Conservation (phyloP, 2,113 vertebrate genomes). For the Microtus oregoni region DNA sequence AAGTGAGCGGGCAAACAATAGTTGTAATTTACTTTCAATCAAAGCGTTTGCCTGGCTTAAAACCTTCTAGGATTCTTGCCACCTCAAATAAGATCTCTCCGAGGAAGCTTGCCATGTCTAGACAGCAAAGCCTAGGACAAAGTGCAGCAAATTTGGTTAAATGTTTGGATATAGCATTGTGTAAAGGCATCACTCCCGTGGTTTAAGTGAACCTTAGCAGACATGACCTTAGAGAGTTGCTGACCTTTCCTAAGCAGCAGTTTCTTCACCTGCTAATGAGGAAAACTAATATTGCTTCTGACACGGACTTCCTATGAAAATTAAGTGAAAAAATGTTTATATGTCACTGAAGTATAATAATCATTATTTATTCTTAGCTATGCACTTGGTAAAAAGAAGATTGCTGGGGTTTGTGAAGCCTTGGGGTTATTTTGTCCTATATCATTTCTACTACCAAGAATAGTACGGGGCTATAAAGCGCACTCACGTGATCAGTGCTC, state of each 20-base stretch:
- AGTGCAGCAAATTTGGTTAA: conserved; percentile 9
- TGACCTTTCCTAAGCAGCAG: neutral
- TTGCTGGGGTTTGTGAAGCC: neutral
- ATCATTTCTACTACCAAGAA: neutral
- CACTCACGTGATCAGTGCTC: neutral
- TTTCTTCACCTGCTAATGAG: neutral
- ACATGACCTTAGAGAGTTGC: neutral
- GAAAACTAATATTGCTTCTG: neutral
- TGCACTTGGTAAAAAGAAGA: neutral
- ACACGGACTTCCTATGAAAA: neutral
- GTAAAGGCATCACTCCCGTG: neutral
- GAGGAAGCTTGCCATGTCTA: conserved; percentile 18
- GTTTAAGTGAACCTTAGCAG: neutral
- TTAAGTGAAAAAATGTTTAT: neutral
- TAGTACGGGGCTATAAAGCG: neutral
- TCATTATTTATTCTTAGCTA: neutral
- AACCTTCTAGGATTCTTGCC: conserved; percentile 17
- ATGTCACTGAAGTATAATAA: neutral
- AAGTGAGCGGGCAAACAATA: conserved; percentile 67
- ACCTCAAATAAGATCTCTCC: conserved; percentile 45
- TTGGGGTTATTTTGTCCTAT: neutral
- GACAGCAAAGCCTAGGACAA: conserved; percentile 36
- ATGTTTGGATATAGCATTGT: conserved; percentile 7
- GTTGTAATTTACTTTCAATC: conserved; percentile 71
- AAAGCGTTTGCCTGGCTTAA: conserved; percentile 57